Percentiles rank a stretch among this genome's conserved stretches.
Evolutionary conservation across 2,113 vertebrate genomes (phyloP).

Genomic region (Apaloderma vittatum): DNA sequence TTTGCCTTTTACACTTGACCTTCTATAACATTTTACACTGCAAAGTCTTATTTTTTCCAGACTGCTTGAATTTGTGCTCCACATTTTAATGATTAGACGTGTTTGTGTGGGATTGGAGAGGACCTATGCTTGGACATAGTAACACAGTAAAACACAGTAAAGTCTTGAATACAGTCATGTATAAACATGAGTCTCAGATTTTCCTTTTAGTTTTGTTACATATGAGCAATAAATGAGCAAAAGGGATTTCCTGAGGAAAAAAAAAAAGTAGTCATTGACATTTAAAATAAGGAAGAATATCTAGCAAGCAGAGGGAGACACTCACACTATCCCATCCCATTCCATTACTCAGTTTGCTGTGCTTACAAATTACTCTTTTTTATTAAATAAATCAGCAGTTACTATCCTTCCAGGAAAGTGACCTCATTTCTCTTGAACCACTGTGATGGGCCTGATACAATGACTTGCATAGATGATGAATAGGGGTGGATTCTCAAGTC

Average conservation of each 20-base stretch:
- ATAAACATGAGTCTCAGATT: neutral
- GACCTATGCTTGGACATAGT: neutral
- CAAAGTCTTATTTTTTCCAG: neutral
- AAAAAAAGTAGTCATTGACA: neutral
- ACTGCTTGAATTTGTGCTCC: neutral
- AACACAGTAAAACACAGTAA: neutral
- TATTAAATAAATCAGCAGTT: neutral
- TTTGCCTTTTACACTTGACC: neutral
- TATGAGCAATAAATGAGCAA: neutral
- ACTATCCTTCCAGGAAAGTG: neutral
- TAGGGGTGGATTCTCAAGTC: neutral
- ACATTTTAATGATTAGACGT: neutral
- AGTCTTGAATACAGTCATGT: neutral
- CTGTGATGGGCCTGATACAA: neutral
- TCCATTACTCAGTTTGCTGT: neutral
- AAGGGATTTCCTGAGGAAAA: neutral
- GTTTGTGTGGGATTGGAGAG: neutral
- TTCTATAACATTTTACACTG: neutral
- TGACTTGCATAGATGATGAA: neutral
- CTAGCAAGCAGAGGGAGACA: neutral
- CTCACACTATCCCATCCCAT: neutral
- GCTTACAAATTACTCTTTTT: neutral
- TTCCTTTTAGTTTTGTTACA: neutral
- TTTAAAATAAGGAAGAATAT: neutral
- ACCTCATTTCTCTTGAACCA: neutral